Percentiles rank a stretch among this genome's conserved stretches.
phyloP scores from a whole-genome alignment of 2,797 vertebrate genomes.

The Halcyon chelicuti region DNA sequence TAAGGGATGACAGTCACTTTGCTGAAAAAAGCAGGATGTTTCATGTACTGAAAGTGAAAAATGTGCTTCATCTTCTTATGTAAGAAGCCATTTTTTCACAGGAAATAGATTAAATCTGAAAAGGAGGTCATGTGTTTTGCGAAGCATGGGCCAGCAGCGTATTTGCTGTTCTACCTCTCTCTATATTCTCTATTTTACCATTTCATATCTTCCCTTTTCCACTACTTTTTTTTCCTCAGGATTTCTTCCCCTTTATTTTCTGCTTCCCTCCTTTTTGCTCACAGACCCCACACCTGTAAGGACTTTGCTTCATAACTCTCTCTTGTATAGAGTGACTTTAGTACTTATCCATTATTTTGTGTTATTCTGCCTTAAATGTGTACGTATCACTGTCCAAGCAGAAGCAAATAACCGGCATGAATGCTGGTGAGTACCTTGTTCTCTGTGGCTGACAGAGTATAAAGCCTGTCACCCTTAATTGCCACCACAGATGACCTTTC shows the following conservation, averaged over 20 bases:
- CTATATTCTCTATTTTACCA: background rate
- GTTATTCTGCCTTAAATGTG: background rate
- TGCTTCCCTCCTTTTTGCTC: background rate
- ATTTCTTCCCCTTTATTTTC: background rate
- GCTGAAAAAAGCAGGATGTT: background rate
- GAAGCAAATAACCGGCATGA: background rate
- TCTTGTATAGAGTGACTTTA: background rate
- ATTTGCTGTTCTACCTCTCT: background rate
- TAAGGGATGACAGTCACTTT: background rate
- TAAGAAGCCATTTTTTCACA: background rate
- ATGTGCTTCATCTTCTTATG: background rate
- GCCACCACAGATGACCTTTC: slow-evolving; percentile 15
- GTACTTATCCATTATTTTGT: background rate
- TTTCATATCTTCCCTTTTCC: background rate
- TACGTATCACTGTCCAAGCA: background rate
- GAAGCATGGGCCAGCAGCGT: background rate
- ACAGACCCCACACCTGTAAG: background rate
- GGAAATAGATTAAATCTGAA: background rate
- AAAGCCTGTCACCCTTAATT: slow-evolving; percentile 43
- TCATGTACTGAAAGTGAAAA: background rate
- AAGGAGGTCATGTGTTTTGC: background rate
- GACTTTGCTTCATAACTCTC: background rate
- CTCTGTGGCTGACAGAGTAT: background rate
- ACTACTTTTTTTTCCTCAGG: background rate
- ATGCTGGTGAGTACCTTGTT: background rate